These are phyloP conservation scores for Cyprinodon brontotheroides DNA, from an alignment of 2,113 vertebrate species.

Conservation along the genomic window DNA sequence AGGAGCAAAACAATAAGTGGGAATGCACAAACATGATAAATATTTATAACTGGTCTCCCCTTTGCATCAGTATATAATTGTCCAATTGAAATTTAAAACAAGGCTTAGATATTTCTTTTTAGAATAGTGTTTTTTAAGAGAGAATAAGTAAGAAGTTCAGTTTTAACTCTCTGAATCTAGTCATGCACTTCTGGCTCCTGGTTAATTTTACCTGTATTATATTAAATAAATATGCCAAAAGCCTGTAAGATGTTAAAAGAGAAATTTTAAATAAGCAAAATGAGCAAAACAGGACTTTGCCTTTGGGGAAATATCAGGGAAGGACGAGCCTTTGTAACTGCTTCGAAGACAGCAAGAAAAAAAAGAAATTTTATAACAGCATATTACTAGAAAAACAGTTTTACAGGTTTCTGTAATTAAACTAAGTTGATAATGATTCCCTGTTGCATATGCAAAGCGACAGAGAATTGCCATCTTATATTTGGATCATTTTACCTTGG, in stretches of 20 bases:
- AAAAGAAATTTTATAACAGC: constrained; percentile 28
- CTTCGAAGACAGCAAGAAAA: constrained; percentile 5
- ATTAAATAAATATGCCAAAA: not conserved
- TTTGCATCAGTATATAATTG: no score
- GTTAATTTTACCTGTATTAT: not conserved
- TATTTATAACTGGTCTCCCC: no score
- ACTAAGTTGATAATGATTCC: constrained; percentile 34
- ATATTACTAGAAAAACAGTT: constrained; percentile 32
- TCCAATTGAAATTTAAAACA: no score
- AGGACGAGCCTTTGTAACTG: not conserved
- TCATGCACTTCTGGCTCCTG: not conserved
- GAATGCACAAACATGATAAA: no score
- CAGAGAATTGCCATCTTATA: constrained; percentile 30
- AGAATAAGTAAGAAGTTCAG: not conserved
- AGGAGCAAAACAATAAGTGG: no score
- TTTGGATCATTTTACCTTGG: constrained; percentile 42
- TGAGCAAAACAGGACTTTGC: not conserved
- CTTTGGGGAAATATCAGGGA: not conserved
- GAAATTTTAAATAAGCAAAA: no score
- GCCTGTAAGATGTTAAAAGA: not conserved
- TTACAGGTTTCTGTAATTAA: constrained; percentile 39
- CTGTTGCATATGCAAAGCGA: constrained; percentile 20
- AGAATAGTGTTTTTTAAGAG: no score
- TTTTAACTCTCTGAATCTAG: not conserved
- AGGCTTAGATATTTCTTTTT: no score